Conservation (phyloP, 2,888 invertebrate species). For the Hyppa rectilinea region DNA sequence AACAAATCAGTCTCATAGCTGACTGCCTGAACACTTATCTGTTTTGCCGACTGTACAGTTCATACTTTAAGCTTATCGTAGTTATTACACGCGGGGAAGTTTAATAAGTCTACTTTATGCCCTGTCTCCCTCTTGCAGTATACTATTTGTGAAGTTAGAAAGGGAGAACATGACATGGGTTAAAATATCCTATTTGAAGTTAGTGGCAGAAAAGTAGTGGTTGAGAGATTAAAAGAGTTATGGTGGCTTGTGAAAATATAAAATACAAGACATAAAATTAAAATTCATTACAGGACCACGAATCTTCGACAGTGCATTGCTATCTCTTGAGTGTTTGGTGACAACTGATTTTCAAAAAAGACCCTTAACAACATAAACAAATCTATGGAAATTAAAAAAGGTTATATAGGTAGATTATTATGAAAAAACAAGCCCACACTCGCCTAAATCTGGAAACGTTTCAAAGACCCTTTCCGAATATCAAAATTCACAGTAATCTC, state of each 20-base stretch:
- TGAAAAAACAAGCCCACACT: conserved; percentile 3
- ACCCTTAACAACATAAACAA: background rate
- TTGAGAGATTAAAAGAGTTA: background rate
- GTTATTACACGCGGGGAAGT: conserved; percentile 45
- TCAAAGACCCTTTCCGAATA: conserved; percentile 17
- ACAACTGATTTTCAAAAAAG: background rate
- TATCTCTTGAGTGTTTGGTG: background rate
- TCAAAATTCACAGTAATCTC: background rate
- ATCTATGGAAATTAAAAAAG: background rate
- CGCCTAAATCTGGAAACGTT: conserved; percentile 12
- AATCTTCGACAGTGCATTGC: background rate
- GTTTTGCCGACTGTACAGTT: conserved; percentile 24
- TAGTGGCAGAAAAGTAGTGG: conserved; percentile 1
- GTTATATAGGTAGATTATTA: background rate
- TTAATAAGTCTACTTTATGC: conserved; percentile 16
- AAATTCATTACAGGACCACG: background rate
- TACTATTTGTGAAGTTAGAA: background rate
- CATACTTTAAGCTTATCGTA: conserved; percentile 38
- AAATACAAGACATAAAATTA: background rate
- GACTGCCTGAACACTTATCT: background rate
- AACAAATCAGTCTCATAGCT: background rate
- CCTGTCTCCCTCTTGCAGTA: conserved; percentile 12
- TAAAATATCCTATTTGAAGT: conserved; percentile 27
- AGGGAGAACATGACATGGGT: background rate
- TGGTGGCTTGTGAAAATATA: background rate